Base-by-base conservation (phyloP, 1,140 invertebrate species). In the Bombus ignitus region DNA sequence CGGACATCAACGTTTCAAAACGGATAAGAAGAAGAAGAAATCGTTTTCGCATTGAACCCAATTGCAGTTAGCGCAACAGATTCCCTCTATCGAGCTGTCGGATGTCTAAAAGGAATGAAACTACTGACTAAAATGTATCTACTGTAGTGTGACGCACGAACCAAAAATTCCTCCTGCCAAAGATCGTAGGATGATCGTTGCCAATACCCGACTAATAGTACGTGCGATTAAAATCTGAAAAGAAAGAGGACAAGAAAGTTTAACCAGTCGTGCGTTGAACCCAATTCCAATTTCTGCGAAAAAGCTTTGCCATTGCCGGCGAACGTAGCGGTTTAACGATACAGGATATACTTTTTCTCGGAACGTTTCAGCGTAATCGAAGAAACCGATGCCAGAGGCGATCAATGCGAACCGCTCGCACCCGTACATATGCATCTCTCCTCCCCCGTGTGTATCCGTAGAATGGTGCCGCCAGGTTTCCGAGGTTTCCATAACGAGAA, bases 401-500 rank as follows among this genome's bases (percentile, higher is more conserved):
- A 75, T 74, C 73, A 53, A 74, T 74, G 73, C 42, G 73, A 74
- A 74, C 22, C 32, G 32, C 44, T 35, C 13, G 71, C 42, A 44
- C 59, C 39, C n/a, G 42, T 73, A 42, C 18, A 22, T 13, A 44
- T 12, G 25, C 39, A 47, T 62, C 28, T 10, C 9, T 13, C 10
- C 59, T 13, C 1, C 72, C 1, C 10, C 13, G 13, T 10, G 5
- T 32, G 12, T 47, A 18, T 73, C 35, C n/a, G 12, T 47, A 59
- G 25, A 37, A 22, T 42, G 57, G 39, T 62, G 57, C 59, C 28
- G 59, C 59, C 35, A 28, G 35, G 10, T 35, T 53, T 57, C 74
- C 10, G 53, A 76, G 74, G 35, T 77, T 62, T 77, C 73, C 44
- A 53, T 35, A 53, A n/a, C 73, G 44, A 35, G 44, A 74, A 53